Base-by-base conservation (phyloP, 2,113 vertebrate genomes). In the Ameiurus melas region DNA sequence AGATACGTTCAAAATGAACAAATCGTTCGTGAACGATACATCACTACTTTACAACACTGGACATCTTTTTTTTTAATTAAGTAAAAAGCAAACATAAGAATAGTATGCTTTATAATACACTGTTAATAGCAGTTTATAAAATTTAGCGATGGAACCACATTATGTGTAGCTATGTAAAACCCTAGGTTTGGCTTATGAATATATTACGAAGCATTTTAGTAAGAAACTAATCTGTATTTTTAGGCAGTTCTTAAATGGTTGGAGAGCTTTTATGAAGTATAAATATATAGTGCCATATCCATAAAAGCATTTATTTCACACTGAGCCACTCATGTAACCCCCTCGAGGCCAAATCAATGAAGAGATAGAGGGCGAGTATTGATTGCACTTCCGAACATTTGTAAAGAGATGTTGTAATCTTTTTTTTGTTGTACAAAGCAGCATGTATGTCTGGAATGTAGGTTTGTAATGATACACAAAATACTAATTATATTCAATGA, bases 321-420 rank as follows among this genome's bases (percentile, higher is more conserved):
- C 10, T 66, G 36, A 66, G 60, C 36, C 53, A 55, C 36, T 88
- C 57, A 58, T 27, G 39, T 75, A 84, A 84, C 86, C 85, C 85
- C 66, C 62, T 58, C 84, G 85, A 77, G 60, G n/a, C 87, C 75
- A 89, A 62, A 83, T 91, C 86, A 91, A 92, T 92, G 84, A 58
- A 83, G 27, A 64, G 39, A 43, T 75, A 25, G 83, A 90, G 75
- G 81, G 85, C 90, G 89, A 36, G 0, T 75, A 92, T 89, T 91
- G 92, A 94, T 12, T 68, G 77, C 19, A 27, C 58, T 22, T 78
- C n/a, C 7, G 51, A 73, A 68, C 55, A 68, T 64, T 47, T 86
- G 85, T 53, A n/a, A 86, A 90, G 17, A 47, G 39, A 82, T 90
- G 43, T 13, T 64, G 36, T 73, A 66, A 60, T 66, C 85, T 79